phyloP scores from a whole-genome alignment of 2,113 vertebrate species.

The Cochlearius cochlearius region DNA sequence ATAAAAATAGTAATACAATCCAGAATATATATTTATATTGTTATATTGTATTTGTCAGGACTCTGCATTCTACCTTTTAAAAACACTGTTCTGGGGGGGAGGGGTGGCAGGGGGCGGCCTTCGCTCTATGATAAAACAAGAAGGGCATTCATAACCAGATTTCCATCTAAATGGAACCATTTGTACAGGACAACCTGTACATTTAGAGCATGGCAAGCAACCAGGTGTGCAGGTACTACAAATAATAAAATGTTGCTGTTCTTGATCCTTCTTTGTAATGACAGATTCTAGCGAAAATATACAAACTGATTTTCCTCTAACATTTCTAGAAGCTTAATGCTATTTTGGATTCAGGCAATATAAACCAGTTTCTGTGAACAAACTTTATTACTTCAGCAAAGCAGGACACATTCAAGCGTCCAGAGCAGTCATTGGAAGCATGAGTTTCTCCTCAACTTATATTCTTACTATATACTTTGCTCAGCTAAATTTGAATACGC shows the following conservation, averaged over 20 bases:
- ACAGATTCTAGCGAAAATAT: background rate
- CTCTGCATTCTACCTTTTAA: background rate
- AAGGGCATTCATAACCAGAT: background rate
- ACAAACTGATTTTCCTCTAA: background rate
- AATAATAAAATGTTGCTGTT: background rate
- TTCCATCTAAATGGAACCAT: background rate
- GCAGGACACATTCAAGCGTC: background rate
- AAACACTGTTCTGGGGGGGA: background rate
- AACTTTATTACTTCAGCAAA: background rate
- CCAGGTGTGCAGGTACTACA: background rate
- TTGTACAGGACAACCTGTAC: background rate
- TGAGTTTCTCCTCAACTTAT: background rate
- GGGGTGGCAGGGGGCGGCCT: fast-evolving
- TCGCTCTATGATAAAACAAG: background rate
- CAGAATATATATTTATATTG: background rate
- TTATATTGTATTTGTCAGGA: background rate
- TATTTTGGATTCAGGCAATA: background rate
- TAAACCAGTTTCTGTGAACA: background rate
- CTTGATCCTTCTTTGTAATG: background rate
- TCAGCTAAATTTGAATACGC: background rate
- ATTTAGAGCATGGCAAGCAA: background rate
- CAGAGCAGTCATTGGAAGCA: background rate
- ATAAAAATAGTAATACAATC: background rate
- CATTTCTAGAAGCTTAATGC: background rate
- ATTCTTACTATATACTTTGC: background rate